phyloP scores from a whole-genome alignment of 2,113 vertebrate species.

The Rissa tridactyla region DNA sequence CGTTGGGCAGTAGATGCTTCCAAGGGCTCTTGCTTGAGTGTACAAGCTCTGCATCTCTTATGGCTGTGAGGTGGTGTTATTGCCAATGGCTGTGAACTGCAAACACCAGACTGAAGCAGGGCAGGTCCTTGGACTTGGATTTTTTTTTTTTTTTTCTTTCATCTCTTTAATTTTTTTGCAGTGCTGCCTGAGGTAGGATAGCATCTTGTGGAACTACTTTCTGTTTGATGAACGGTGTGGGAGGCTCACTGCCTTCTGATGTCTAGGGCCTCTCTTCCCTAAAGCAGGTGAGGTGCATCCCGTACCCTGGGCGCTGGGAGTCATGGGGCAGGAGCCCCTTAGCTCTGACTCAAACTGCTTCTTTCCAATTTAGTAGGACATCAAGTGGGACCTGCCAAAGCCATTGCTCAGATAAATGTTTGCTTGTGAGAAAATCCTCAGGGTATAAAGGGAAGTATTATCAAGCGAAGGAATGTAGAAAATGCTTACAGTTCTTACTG shows the following conservation, averaged over 20 bases:
- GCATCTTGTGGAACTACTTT: neutral
- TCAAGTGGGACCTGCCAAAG: neutral
- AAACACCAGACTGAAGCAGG: neutral
- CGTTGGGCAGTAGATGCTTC: rapidly evolving
- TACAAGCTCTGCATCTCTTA: neutral
- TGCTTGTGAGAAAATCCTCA: neutral
- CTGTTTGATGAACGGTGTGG: neutral
- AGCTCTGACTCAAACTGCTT: neutral
- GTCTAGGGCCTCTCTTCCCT: neutral
- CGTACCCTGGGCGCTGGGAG: neutral
- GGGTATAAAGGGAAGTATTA: neutral
- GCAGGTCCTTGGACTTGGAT: neutral
- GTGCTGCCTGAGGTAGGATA: neutral
- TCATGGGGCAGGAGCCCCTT: rapidly evolving
- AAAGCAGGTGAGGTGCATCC: neutral
- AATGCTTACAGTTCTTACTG: neutral
- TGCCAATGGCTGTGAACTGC: neutral
- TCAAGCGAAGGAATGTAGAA: neutral
- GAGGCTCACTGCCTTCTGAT: neutral
- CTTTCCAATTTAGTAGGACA: neutral
- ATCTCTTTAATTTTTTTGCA: too few species aligned
- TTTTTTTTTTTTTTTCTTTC: neutral
- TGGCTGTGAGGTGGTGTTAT: neutral
- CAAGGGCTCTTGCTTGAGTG: neutral
- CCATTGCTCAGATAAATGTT: neutral